Evolutionary conservation across 2,797 vertebrate species (phyloP), one percentile per base, ranked within the genome.

Genomic region (Notoglanidium macrostoma): DNA sequence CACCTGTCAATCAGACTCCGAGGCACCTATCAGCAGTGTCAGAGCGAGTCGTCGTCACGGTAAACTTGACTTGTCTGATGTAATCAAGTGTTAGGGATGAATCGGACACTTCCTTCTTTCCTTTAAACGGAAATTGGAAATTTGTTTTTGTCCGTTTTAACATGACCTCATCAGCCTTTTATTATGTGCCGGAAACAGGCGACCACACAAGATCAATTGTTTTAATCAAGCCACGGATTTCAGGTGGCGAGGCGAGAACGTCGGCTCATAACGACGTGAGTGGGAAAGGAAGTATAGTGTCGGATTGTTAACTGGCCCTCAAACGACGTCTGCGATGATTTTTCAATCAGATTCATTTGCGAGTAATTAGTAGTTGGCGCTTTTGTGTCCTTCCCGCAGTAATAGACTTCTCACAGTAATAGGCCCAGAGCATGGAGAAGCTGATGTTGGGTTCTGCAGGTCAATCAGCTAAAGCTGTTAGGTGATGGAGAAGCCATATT

Each of bases 161-260:
- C 74, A 21, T 14, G 72, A 76, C 49, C 85, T 88, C n/a, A 70
- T 87, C 86, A 81, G 86, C 46, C 7, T 35, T 76, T 55, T 83
- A 68, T 79, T 86, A 76, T 54, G 21, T 70, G 26, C 57, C 21
- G 54, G 68, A 49, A 86, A 73, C 68, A 35, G 21, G 26, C 73
- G 32, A 32, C 29, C 82, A 85, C 74, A 5, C 49, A 61, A 85
- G 88, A 90, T 90, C 49, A 61, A 89, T 90, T 78, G 84, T 77
- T 88, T 89, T 89, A 89, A 90, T 91, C 89, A 90, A 86, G 67
- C 79, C 11, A 44, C 26, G 72, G 84, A 70, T 85, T 35, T 32
- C 57, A 5, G 72, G 72, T 63, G 46, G 72, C 32, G 49, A 87
- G 55, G 70, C 46, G 21, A 83, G 80, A 54, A 49, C 67, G 46